phyloP scores from a whole-genome alignment of 2,888 invertebrate species.

The Lottia gigantea region DNA sequence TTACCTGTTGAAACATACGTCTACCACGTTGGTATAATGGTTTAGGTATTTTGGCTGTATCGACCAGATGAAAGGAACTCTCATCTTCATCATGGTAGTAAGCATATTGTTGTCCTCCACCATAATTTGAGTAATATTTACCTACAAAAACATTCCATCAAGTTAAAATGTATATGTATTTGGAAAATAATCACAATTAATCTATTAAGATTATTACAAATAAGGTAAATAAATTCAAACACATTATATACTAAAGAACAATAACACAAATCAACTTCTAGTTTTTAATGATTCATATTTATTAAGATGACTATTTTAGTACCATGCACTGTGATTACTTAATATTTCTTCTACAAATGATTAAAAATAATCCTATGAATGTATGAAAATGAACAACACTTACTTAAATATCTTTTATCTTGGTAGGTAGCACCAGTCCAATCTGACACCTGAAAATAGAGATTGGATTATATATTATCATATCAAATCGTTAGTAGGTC shows the following conservation, averaged over 20 bases:
- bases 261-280: not conserved
- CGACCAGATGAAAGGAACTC: conserved; percentile 97
- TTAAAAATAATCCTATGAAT: not conserved
- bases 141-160: conserved; percentile 49
- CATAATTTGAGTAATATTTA: conserved; percentile 67
- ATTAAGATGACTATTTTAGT: no score
- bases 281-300: no score
- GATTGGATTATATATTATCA: conserved; percentile 9
- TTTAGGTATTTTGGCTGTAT: conserved; percentile 77
- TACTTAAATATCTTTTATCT: conserved; percentile 87
- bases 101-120: conserved; percentile 89
- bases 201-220: not conserved
- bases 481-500: not conserved
- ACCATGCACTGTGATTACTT: not conserved
- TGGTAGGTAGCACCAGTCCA: conserved; percentile 95
- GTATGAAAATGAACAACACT: conserved; percentile 22
- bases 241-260: not conserved
- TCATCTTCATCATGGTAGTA: conserved; percentile 99
- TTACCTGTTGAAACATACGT: conserved; percentile 68
- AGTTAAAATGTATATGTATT: not conserved
- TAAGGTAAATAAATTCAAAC: not conserved
- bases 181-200: not conserved
- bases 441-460: conserved; percentile 80
- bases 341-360: not conserved
- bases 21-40: conserved; percentile 88